Percentiles rank a stretch among this genome's conserved stretches.
phyloP scores from a whole-genome alignment of 2,888 invertebrate genomes.

The Tenthredo distinguenda region DNA sequence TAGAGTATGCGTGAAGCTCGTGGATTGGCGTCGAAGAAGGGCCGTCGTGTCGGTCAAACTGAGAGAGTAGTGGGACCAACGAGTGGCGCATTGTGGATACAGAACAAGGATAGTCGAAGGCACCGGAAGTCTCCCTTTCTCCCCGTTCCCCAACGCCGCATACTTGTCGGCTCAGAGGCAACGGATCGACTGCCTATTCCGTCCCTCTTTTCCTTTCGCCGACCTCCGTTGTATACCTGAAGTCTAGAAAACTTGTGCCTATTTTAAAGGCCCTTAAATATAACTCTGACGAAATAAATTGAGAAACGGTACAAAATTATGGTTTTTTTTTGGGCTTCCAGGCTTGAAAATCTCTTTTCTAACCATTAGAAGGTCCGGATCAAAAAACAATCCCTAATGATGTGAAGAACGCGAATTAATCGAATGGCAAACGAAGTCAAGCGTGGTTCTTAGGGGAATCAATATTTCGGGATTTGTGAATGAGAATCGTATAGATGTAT shows the following conservation, averaged over 20 bases:
- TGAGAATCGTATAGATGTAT: background rate
- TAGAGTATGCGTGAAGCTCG: slow-evolving; percentile 44
- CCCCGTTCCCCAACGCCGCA: slow-evolving; percentile 44
- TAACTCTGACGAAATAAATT: background rate
- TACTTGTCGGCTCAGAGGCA: slow-evolving; percentile 43
- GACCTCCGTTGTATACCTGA: slow-evolving; percentile 14
- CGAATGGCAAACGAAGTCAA: too few species aligned
- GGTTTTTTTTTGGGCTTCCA: too few species aligned
- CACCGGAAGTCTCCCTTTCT: slow-evolving; percentile 63
- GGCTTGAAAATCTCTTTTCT: too few species aligned
- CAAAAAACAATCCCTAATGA: too few species aligned
- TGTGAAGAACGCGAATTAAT: too few species aligned
- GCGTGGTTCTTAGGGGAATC: background rate
- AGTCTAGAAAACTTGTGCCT: background rate
- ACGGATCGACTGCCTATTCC: slow-evolving; percentile 39
- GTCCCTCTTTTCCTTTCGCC: slow-evolving; percentile 28
- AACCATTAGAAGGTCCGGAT: too few species aligned
- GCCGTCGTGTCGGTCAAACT: slow-evolving; percentile 41
- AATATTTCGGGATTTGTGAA: background rate
- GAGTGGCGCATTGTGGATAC: slow-evolving; percentile 3
- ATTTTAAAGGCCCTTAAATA: background rate
- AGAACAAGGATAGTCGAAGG: slow-evolving; percentile 53
- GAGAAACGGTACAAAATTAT: background rate
- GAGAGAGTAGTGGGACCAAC: slow-evolving; percentile 3
- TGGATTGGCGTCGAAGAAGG: slow-evolving; percentile 47